Base-by-base conservation (phyloP, 2,113 vertebrate species). In the Podarcis cretensis region DNA sequence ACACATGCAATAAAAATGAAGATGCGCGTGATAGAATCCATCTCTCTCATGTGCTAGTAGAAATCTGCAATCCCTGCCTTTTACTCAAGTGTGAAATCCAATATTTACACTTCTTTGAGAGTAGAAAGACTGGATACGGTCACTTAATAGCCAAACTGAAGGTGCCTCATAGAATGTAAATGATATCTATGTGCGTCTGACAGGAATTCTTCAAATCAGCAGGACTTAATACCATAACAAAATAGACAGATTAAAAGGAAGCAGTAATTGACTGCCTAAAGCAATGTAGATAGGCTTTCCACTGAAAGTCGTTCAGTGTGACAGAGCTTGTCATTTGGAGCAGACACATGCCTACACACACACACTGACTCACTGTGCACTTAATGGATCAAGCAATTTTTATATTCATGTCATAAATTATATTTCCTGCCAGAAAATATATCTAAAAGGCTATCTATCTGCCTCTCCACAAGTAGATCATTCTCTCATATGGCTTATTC, bases 231-330 rank as follows among this genome's bases (percentile, higher is more conserved):
- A 84, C 63, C 32, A 30, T 84, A 84, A 40, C n/a, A 57, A 71
- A 79, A 14, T 68, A 57, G 59, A 48, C 13, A 69, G 81, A 83
- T 89, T 69, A 68, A 77, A 57, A 54, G 69, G 25, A 69, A 68
- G 66, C 68, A 84, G 69, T 74, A 85, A 89, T 80, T 85, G 27
- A 71, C 54, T 74, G 83, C 78, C 83, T 81, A 68, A 85, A 81
- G 83, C 88, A 81, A 74, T 43, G 23, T 25, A 84, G 82, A 89
- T 85, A 66, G 27, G 69, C 83, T 54, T 81, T 80, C 20, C 57
- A 81, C 37, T 63, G 21, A 14, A 85, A 75, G 37, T 75, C 0
- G 14, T 81, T 32, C 69, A 48, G 37, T 74, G 68, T 75, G 9
- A 8, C 27, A 14, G 32, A 74, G 37, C 54, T 21, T 80, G 43